phyloP scores from a whole-genome alignment of 1,140 invertebrate genomes.

The Brachystomella parvula region DNA sequence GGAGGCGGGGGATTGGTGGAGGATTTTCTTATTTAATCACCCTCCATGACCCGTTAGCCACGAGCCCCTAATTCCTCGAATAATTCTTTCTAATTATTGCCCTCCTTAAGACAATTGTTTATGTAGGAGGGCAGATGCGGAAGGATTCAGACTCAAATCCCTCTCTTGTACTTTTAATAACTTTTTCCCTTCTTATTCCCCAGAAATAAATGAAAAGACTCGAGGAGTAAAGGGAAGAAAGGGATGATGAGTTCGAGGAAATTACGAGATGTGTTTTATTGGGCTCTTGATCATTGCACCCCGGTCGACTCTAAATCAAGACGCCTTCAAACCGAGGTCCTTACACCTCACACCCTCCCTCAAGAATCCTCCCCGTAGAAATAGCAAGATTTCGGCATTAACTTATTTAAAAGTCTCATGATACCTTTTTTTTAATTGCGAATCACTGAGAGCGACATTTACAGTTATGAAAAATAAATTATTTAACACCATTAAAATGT shows the following conservation, averaged over 20 bases:
- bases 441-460: background rate
- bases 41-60: no score
- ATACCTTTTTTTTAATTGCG: background rate
- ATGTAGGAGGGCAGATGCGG: slow-evolving; percentile 1
- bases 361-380: background rate
- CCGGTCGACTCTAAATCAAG: slow-evolving; percentile 37
- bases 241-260: slow-evolving; percentile 4
- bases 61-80: background rate
- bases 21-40: no score
- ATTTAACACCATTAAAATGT: background rate
- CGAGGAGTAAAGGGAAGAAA: slow-evolving; percentile 3
- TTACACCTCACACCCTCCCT: slow-evolving; percentile 2
- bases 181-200: background rate
- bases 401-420: background rate
- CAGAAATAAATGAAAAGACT: background rate
- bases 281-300: slow-evolving; percentile 36
- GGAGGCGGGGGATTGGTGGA: no score
- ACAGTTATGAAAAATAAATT: background rate
- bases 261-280: slow-evolving; percentile 32
- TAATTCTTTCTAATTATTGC: slow-evolving; percentile 6
- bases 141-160: background rate
- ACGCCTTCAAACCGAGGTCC: slow-evolving; percentile 16
- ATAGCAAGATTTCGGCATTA: background rate
- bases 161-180: background rate
- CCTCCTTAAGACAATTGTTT: background rate